Base-by-base conservation (phyloP, 2,113 vertebrate species). In the Rafetus swinhoei region DNA sequence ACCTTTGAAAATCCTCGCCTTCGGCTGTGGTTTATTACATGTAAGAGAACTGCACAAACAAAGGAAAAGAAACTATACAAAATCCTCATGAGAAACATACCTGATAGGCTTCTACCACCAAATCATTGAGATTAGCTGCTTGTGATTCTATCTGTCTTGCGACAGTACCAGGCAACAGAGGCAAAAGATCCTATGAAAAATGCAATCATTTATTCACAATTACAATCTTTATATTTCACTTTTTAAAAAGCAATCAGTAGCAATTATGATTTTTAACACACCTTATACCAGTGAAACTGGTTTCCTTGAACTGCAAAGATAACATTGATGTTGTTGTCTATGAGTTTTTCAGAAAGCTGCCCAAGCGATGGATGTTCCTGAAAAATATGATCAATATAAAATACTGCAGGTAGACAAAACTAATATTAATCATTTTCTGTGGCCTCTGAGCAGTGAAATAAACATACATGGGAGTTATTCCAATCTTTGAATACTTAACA, bases 271-370 rank as follows among this genome's bases (percentile, higher is more conserved):
- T 89, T 95, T 95, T 98, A 96, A 97, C 98, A 91, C 99, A 99
- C 99, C 99, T 99, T 98, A 97, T 99, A 99, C 99, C 99, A 99
- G 97, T 98, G 98, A 98, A 99, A 99, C 92, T 99, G 99, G 93
- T 98, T 98, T 97, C 99, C 98, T 97, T 99, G 99, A 95, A 99
- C 99, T 29, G 99, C 99, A 96, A 99, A 99, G 92, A 99, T 98
- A 87, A 99, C 99, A 97, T 99, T 98, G 94, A 99, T 99, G 84
- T 98, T 98, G 98, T 99, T 99, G 96, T 99, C 98, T 94, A 99
- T 98, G 96, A 99, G 84, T 92, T 99, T 99, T 93, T 99, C 98
- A 85, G 99, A 99, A 88, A 99, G 98, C 91, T 99, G 99, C 9
- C 99, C 99, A 87, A 99, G 92, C 76, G 98, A 99, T 56, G 99